A percentile compares a stretch with the other conserved stretches of the same genome.
Conservation (phyloP, 2,797 vertebrate species). For the Trachops cirrhosus region DNA sequence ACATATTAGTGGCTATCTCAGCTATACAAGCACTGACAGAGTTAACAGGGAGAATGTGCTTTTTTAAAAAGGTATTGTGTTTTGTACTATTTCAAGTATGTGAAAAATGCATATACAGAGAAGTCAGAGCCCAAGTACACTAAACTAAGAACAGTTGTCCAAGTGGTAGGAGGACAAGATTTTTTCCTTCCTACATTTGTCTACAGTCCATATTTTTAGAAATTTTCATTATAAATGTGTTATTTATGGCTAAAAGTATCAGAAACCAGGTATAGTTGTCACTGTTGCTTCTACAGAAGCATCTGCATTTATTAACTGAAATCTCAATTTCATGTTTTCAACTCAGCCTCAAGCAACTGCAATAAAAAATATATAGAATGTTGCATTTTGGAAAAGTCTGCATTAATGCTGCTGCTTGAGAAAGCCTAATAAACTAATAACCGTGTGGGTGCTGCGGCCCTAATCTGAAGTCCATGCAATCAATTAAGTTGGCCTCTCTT, state of each 20-base stretch:
- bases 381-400: background rate
- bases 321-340: background rate
- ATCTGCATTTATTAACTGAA: background rate
- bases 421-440: background rate
- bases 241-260: background rate
- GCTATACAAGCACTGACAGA: background rate
- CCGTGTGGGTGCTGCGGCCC: background rate
- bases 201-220: background rate
- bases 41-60: background rate
- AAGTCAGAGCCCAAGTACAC: background rate
- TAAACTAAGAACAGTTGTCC: background rate
- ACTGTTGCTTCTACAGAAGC: background rate
- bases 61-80: conserved; percentile 8
- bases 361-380: background rate
- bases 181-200: background rate
- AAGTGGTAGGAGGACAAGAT: background rate
- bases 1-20: background rate
- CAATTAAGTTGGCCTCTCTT: background rate
- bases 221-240: background rate
- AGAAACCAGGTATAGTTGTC: background rate
- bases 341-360: background rate
- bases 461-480: background rate
- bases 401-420: background rate
- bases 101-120: background rate
- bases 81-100: background rate